Base-by-base conservation (phyloP, 2,888 invertebrate genomes). In the Sylvicola cinctus region DNA sequence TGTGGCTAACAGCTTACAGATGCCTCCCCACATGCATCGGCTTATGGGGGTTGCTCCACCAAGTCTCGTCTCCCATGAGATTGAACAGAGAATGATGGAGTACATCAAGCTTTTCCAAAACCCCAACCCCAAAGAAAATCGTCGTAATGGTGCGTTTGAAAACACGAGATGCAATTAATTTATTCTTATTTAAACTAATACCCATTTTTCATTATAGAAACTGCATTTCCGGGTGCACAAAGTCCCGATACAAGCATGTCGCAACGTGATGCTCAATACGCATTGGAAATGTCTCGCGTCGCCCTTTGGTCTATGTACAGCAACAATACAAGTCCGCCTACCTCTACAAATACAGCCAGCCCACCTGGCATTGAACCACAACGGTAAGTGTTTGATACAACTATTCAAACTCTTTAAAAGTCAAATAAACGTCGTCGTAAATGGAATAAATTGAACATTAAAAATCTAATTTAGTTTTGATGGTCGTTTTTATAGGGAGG, bases 221-320 rank as follows among this genome's bases (percentile, higher is more conserved):
- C n/a, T n/a, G n/a, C n/a, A n/a, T n/a, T n/a, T 20, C 15, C 29
- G 36, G 37, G 39, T 20, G 52, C 56, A 2, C 54, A 51, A 39
- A 57, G 53, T 40, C 56, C 65, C 36, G 49, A 67, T 44, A 50
- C n/a, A n/a, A n/a, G 68, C 62, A 46, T 68, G 62, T 46, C 66
- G 40, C 49, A 66, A 47, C n/a, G 26, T 2, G 63, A 58, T 49
- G 62, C 68, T 0, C 60, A 81, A 35, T 75, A 70, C 43, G 74
- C 75, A 8, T 59, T 79, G 38, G 81, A 83, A 51, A 71, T 80
- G 61, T 75, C 79, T 2, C 71, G 81, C 38, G 66, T 83, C 43
- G 75, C 78, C 1, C 62, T 85, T 16, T 84, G 81, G 80, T 81
- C 77, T 42, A 66, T 84, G 47, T 84, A 80, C 59, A 76, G 76